Evolutionary conservation across 2,113 vertebrate species (phyloP), one percentile per base, ranked within the genome.

Genomic region (Phalacrocorax pelagicus): DNA sequence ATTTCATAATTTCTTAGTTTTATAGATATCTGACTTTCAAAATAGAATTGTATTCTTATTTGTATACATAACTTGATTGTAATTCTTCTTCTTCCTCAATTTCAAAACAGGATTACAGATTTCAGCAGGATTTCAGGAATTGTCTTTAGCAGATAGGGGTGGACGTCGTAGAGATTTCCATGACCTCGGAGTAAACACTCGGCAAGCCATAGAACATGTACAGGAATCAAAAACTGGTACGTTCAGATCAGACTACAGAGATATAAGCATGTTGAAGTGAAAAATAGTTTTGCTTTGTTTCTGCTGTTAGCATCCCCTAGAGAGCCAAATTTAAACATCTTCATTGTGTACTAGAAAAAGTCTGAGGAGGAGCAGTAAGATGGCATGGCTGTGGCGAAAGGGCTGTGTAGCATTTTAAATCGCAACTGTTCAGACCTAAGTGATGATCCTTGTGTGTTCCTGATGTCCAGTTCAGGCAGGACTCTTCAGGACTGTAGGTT

Each of bases 121-220:
- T 86, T 99, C 99, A 2, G 98, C 97, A 2, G 99, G 99, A 26
- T 99, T 99, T 95, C 99, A 99, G 78, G 98, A 99, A 58, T 63
- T 99, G 47, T 98, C 98, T 7, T 72, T 99, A 26, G 97, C 98
- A 27, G 99, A 99, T 16, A 97, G 99, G 92, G 99, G 99, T 34
- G 98, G 99, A 40, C 99, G 97, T 19, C 98, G 98, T 3, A 94
- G 98, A 54, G 99, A 99, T 94, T 99, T 98, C 44, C 94, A 99
- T 22, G 99, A 99, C 91, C 90, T 97, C 1, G 99, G 99, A 12
- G 74, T 99, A 10, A 98, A 99, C 92, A 99, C 99, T 27, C 98
- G 99, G 26, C 98, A 99, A 90, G 91, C 98, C 15, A 98, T 99
- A 75, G 98, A 98, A 34, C 99, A 99, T 18, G 99, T 99, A 11